These are phyloP conservation scores for Drusus annulatus DNA, from an alignment of 1,140 invertebrate genomes.

Conservation along the genomic window DNA sequence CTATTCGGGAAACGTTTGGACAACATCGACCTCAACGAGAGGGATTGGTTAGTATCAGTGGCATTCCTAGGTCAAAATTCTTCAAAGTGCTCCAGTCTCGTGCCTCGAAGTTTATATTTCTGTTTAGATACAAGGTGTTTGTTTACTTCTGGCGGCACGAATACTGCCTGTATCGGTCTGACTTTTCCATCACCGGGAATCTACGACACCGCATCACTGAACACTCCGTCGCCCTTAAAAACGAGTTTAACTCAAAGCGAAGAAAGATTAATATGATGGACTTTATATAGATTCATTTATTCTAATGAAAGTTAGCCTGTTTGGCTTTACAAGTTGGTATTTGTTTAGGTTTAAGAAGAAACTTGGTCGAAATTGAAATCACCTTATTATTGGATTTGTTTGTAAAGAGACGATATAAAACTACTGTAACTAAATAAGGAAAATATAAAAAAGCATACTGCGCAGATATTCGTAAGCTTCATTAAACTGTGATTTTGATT, in stretches of 20 bases:
- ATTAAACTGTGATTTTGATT: neutral
- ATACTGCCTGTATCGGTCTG: neutral
- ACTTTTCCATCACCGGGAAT: conserved; percentile 13
- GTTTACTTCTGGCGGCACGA: conserved; percentile 34
- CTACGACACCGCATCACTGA: neutral
- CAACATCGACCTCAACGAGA: neutral
- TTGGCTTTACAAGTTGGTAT: neutral
- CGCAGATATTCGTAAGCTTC: too few relatives aligned
- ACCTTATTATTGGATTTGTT: neutral
- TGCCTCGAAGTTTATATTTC: conserved; percentile 46
- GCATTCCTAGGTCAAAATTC: conserved; percentile 53
- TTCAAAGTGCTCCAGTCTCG: conserved; percentile 50
- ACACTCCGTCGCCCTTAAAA: neutral
- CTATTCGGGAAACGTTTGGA: too few relatives aligned
- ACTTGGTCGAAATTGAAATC: neutral
- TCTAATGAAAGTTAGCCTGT: conserved; percentile 5
- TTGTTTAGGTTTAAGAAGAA: too few relatives aligned
- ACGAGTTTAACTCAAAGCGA: conserved; percentile 1
- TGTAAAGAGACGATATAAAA: neutral
- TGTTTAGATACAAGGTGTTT: conserved; percentile 51
- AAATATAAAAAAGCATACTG: too few relatives aligned
- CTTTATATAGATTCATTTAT: neutral
- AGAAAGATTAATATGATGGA: neutral
- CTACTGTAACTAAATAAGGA: neutral
- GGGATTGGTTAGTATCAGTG: conserved; percentile 47